Evolutionary conservation across 2,797 vertebrate species (phyloP), one percentile per base, ranked within the genome.

Genomic region (Perodicticus potto): DNA sequence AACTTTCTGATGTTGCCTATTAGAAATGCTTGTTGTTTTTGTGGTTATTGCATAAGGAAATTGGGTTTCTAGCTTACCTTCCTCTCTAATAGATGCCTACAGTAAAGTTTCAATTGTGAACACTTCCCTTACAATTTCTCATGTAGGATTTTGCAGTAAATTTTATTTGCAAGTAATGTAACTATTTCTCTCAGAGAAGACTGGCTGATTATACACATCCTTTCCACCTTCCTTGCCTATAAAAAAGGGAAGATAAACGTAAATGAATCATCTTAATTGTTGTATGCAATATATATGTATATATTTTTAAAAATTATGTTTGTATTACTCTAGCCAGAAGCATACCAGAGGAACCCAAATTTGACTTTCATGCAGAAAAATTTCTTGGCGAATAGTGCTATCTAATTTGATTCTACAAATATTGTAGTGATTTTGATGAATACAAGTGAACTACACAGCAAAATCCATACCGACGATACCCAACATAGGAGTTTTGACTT

Each of bases 21-120:
- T 93, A 91, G 91, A 96, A 92, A 95, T 73, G 40, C 72, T 53
- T 45, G 76, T 72, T 96, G 86, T 45, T 77, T 96, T 78, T 96
- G 80, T 72, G 80, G 23, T 91, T 89, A 83, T 43, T 90, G 55
- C 85, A 59, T 73, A 86, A 95, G 34, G 67, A 95, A 89, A 93
- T 76, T 80, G 55, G 37, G 45, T 65, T 88, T 82, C 78, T 53
- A 90, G 88, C 81, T 90, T 83, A 69, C 29, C 65, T 59, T 96
- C 73, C 89, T 94, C 19, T 61, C 67, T 80, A 67, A 91, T 45
- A 93, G 73, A 86, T 0, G 59, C 90, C 74, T n/a, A 67, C 37
- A 76, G 74, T 83, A 86, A 74, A 70, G 73, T 81, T 92, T 90
- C 86, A 43, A 86, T 84, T 95, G 88, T 94, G 91, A 91, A 83